Percentiles rank a stretch among this genome's conserved stretches.
Conservation (phyloP, 2,113 vertebrate genomes). For the Pao palembangensis region DNA sequence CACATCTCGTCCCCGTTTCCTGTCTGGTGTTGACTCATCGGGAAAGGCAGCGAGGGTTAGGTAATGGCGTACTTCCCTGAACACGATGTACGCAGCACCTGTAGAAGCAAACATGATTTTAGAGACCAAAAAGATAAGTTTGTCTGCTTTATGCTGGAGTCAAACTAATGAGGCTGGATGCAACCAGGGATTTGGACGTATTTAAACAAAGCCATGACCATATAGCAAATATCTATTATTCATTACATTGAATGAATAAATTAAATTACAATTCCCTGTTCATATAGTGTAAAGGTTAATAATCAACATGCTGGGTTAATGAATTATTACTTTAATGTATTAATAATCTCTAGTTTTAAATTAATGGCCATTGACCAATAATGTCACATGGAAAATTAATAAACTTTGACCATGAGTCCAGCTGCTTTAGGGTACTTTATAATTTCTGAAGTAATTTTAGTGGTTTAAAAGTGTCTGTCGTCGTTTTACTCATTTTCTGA, state of each 20-base stretch:
- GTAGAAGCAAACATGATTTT: constrained; percentile 5
- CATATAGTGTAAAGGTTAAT: constrained; percentile 22
- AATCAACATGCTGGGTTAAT: constrained; percentile 17
- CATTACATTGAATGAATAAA: neutral
- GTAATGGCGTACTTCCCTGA: constrained; percentile 32
- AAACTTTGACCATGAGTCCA: neutral
- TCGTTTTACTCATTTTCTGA: neutral
- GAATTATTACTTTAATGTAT: constrained; percentile 19
- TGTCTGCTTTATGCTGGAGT: constrained; percentile 1
- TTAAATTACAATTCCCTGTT: constrained; percentile 20
- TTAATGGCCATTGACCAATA: neutral
- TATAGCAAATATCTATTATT: neutral
- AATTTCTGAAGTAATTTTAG: neutral
- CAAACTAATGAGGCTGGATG: constrained; percentile 19
- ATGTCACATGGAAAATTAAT: neutral
- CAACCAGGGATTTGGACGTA: neutral
- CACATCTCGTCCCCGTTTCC: constrained; percentile 28
- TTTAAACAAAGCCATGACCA: too few species aligned
- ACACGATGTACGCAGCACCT: constrained; percentile 2
- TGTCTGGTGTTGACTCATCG: constrained; percentile 55
- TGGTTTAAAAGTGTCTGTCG: neutral
- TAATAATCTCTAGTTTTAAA: constrained; percentile 13
- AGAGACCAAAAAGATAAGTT: constrained; percentile 25
- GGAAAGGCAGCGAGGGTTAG: constrained; percentile 35
- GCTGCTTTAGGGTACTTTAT: neutral